phyloP scores from a whole-genome alignment of 2,888 invertebrate species.

The Slavum lentiscoides region DNA sequence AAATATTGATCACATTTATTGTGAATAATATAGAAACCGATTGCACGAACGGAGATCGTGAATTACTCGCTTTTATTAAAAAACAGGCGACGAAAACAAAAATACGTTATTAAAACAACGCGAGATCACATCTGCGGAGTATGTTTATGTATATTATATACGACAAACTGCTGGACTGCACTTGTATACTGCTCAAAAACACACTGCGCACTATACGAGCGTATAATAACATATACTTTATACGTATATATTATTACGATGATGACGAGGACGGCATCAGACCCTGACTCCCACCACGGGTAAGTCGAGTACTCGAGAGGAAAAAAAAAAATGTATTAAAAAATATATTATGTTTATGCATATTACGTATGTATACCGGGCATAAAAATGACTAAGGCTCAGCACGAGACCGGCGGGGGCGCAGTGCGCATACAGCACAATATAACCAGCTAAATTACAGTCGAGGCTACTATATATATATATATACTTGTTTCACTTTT shows the following conservation, averaged over 20 bases:
- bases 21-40: neutral
- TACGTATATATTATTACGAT: too few species aligned
- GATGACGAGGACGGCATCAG: slow-evolving; percentile 4
- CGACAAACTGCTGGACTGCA: too few species aligned
- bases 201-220: neutral
- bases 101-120: neutral
- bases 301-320: slow-evolving; percentile 1
- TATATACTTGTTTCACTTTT: slow-evolving; percentile 25
- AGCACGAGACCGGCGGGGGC: slow-evolving; percentile 41
- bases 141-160: too few species aligned
- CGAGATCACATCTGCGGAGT: neutral
- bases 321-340: slow-evolving; percentile 20
- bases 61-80: neutral
- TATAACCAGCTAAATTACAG: slow-evolving; percentile 47
- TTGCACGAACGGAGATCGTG: neutral
- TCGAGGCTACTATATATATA: neutral
- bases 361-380: neutral
- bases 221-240: too few species aligned
- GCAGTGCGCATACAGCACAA: slow-evolving; percentile 14
- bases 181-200: neutral
- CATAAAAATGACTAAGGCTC: slow-evolving; percentile 39
- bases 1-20: too few species aligned
- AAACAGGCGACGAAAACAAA: neutral
- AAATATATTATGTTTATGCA: neutral
- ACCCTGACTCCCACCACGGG: slow-evolving; percentile 13